These are phyloP conservation scores for Leguminivora glycinivorella DNA, from an alignment of 1,140 invertebrate species.

Conservation along the genomic window DNA sequence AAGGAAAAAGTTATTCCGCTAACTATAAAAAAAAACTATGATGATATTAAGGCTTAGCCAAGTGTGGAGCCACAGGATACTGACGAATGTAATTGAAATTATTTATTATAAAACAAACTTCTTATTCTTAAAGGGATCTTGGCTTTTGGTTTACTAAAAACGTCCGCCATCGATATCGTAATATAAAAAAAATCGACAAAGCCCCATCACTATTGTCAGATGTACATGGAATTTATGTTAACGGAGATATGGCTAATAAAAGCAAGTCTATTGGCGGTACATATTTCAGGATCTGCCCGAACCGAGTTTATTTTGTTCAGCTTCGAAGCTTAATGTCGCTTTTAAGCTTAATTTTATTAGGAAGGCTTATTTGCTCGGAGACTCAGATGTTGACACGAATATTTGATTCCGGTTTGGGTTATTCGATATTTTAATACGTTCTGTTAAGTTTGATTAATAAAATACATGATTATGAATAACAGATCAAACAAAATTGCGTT, in stretches of 20 bases:
- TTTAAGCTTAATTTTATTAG: constrained; percentile 25
- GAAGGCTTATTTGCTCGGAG: neutral
- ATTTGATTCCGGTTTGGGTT: neutral
- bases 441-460: no score
- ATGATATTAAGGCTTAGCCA: no score
- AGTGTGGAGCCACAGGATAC: no score
- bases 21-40: no score
- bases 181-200: neutral
- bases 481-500: no score
- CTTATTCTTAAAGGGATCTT: no score
- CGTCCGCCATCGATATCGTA: neutral
- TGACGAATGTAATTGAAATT: no score
- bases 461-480: no score
- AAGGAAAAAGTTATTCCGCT: no score
- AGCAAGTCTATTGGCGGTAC: constrained; percentile 42
- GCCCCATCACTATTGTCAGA: constrained; percentile 34
- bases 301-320: constrained; percentile 34
- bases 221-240: constrained; percentile 45
- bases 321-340: constrained; percentile 31
- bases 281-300: constrained; percentile 39
- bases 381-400: neutral
- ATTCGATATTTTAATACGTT: no score
- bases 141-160: neutral
- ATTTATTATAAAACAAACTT: no score
- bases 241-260: constrained; percentile 45